Evolutionary conservation across 2,888 invertebrate genomes (phyloP).

Genomic region (Drosophila stalkeri): DNA sequence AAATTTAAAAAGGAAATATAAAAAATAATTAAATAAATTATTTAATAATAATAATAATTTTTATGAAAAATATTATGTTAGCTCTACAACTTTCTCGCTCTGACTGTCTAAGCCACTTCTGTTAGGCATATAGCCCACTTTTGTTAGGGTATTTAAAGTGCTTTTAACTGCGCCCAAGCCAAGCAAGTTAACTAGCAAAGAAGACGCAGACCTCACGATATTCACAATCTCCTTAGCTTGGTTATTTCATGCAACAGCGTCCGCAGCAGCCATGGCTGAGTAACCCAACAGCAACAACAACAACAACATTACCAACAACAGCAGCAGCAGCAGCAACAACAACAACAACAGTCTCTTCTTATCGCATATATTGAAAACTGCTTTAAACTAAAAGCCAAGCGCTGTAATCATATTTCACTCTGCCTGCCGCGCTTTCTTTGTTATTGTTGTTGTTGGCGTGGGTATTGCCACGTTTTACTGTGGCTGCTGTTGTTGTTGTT

Average conservation of each 20-base stretch:
- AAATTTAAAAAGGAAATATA: no score
- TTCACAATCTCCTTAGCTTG: slow-evolving; percentile 40
- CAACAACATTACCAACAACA: slow-evolving; percentile 19
- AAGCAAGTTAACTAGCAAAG: slow-evolving; percentile 22
- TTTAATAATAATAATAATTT: no score
- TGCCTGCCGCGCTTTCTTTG: slow-evolving; percentile 32
- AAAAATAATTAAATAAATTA: no score
- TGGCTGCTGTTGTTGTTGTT: slow-evolving; percentile 12
- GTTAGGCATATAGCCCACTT: background rate
- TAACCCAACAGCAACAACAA: slow-evolving; percentile 14
- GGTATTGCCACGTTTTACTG: slow-evolving; percentile 4
- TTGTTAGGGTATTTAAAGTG: slow-evolving; percentile 29
- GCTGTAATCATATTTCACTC: slow-evolving; percentile 74
- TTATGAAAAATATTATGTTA: no score
- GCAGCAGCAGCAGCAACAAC: slow-evolving; percentile 3
- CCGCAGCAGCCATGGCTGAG: slow-evolving; percentile 9
- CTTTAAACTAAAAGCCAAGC: slow-evolving; percentile 71
- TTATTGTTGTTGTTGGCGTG: slow-evolving; percentile 9
- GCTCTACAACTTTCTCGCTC: no score
- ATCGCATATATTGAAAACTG: slow-evolving; percentile 68
- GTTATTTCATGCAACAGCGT: slow-evolving; percentile 47
- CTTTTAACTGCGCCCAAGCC: slow-evolving; percentile 22
- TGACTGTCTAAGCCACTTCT: background rate
- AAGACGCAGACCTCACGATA: slow-evolving; percentile 34
- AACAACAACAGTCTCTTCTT: slow-evolving; percentile 20